These are phyloP conservation scores for Strix aluco DNA, from an alignment of 2,113 vertebrate genomes.

Conservation along the genomic window DNA sequence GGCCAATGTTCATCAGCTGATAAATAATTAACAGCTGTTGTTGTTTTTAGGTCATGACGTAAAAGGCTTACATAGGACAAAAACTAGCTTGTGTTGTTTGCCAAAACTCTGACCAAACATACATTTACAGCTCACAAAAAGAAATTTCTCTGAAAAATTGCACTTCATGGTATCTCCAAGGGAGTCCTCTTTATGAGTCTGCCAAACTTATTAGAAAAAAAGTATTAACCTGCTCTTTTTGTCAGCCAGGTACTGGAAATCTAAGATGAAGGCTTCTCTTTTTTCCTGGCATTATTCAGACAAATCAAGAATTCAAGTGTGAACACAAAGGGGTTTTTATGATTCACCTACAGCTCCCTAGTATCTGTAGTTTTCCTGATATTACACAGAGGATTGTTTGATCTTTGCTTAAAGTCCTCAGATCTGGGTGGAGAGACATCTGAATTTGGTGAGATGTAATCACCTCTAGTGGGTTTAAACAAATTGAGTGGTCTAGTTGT, in stretches of 20 bases:
- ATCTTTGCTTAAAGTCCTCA: not conserved
- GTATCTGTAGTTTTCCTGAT: not conserved
- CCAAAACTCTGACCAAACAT: conserved; percentile 34
- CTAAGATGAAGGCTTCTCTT: not conserved
- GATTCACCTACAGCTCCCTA: not conserved
- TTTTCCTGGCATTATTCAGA: not conserved
- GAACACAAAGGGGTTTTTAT: not conserved
- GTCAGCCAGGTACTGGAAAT: not conserved
- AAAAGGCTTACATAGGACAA: conserved; percentile 40
- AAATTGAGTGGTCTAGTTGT: not conserved
- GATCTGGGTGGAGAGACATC: not conserved
- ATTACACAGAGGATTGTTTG: not conserved
- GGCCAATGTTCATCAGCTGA: conserved; percentile 59
- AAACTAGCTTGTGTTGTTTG: not conserved
- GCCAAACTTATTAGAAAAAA: not conserved
- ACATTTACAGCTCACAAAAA: not conserved
- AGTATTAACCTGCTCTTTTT: not conserved
- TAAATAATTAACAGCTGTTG: conserved; percentile 67
- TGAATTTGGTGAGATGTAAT: not conserved
- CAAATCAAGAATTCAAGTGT: not conserved
- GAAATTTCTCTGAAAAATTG: not conserved
- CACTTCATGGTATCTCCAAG: not conserved
- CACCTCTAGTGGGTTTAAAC: not conserved
- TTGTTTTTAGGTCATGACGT: conserved; percentile 44
- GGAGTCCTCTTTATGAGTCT: not conserved